Percentiles rank a stretch among this genome's conserved stretches.
Evolutionary conservation across 1,140 invertebrate species (phyloP).

Genomic region (Eurosta solidaginis): DNA sequence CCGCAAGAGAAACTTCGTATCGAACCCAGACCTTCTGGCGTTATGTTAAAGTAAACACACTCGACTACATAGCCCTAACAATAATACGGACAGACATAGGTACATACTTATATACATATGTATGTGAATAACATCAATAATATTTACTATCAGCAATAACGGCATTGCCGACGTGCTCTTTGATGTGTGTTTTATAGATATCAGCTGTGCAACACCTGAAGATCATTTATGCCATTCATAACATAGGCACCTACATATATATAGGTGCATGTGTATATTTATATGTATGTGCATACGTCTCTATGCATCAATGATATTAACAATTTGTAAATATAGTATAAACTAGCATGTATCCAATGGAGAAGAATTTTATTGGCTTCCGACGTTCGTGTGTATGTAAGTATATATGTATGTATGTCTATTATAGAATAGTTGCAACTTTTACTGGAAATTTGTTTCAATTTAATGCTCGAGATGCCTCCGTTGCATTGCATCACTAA

Average conservation of each 20-base stretch:
- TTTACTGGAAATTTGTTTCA: constrained; percentile 25
- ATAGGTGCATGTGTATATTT: background rate
- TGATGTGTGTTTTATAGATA: background rate
- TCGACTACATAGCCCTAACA: too few relatives aligned
- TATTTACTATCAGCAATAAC: background rate
- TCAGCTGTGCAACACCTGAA: constrained; percentile 27
- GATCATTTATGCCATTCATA: constrained; percentile 5
- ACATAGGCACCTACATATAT: background rate
- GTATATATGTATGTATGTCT: background rate
- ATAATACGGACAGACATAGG: too few relatives aligned
- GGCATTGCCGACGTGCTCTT: background rate
- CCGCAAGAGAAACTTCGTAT: too few relatives aligned
- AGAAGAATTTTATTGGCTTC: constrained; percentile 18
- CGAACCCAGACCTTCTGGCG: too few relatives aligned
- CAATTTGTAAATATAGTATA: background rate
- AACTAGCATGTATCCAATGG: background rate
- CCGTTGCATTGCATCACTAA: background rate
- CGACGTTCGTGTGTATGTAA: background rate
- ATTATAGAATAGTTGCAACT: constrained; percentile 4
- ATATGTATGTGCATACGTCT: too few relatives aligned
- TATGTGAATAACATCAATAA: background rate
- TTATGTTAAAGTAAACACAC: too few relatives aligned
- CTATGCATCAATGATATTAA: constrained; percentile 16
- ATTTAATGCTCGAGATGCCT: constrained; percentile 15
- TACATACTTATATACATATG: background rate